A percentile compares a stretch with the other conserved stretches of the same genome.
phyloP scores from a whole-genome alignment of 2,888 invertebrate species.

The Baccha elongata region DNA sequence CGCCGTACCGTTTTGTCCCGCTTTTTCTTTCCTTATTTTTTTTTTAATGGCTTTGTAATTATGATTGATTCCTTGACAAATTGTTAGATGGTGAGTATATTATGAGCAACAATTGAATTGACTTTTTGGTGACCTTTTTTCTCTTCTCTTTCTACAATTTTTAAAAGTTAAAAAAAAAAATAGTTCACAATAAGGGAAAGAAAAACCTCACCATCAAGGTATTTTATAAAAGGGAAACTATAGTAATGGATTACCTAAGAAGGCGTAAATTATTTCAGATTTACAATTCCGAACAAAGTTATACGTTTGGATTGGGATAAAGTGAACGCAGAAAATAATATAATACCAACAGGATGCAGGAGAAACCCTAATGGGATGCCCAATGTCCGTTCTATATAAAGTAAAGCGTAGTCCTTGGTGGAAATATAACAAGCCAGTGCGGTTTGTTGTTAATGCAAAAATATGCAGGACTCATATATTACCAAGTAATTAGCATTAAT shows the following conservation, averaged over 20 bases:
- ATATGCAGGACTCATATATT: constrained; percentile 77
- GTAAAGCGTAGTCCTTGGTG: background rate
- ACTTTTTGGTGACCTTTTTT: constrained; percentile 51
- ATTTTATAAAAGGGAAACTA: constrained; percentile 16
- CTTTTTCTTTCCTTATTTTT: background rate
- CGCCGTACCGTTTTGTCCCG: constrained; percentile 17
- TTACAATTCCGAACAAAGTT: constrained; percentile 80
- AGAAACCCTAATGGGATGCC: constrained; percentile 23
- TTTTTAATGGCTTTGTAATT: constrained; percentile 64
- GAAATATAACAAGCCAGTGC: constrained; percentile 9
- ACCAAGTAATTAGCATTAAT: constrained; percentile 80
- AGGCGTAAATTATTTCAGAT: constrained; percentile 81
- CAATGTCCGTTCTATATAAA: background rate
- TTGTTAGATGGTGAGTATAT: constrained; percentile 9
- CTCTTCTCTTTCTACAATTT: background rate
- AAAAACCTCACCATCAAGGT: no score
- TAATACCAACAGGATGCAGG: constrained; percentile 19
- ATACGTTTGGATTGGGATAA: constrained; percentile 63
- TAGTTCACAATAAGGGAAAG: background rate
- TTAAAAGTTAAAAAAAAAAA: constrained; percentile 1
- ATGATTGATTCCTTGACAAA: constrained; percentile 72
- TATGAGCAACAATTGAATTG: constrained; percentile 61
- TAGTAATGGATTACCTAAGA: constrained; percentile 75
- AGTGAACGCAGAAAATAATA: constrained; percentile 41
- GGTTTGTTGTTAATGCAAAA: constrained; percentile 74